Base-by-base conservation (phyloP, 2,888 invertebrate genomes). In the Lasioglossum figueresi region DNA sequence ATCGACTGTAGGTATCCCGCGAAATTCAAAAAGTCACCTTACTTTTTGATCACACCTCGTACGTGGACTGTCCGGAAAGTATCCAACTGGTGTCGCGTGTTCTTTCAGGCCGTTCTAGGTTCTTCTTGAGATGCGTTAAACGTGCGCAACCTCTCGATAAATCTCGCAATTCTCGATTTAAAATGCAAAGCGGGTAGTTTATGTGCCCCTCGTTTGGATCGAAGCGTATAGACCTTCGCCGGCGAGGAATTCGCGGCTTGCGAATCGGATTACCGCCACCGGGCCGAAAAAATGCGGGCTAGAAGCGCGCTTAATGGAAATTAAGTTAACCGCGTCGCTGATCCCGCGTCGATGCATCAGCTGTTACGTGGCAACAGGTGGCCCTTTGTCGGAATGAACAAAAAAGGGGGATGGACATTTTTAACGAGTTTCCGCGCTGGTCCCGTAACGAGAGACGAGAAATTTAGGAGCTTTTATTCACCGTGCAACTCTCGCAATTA, bases 331-430 rank as follows among this genome's bases (percentile, higher is more conserved):
- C 79, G 66, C 76, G 12, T 43, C 72, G 79, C 74, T 78, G 86
- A 86, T 86, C 59, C 37, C 59, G 63, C 73, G 80, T 84, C 82
- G 80, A 87, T 72, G 78, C 74, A 80, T 89, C 88, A 82, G 79
- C 82, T 86, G 84, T 80, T 81, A 84, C 84, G 76, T 86, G 82
- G 90, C 90, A 90, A 90, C 90, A 90, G 90, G 90, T 90, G 88
- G 88, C 72, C 71, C 79, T 88, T 90, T 83, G 82, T 85, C 63
- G 75, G 80, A 89, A 76, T 76, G 83, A 80, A 75, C 76, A 81
- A 75, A 72, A 72, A 45, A 71, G 4, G 27, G 19, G 19, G 8
- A 70, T 59, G 43, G 31, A 34, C 34, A 45, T 73, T 76, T 79
- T 77, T 59, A 80, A 85, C 71, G 73, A 66, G 71, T 72, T 80